These are phyloP conservation scores for Nebria ingens DNA, from an alignment of 1,140 invertebrate species.

Conservation along the genomic window DNA sequence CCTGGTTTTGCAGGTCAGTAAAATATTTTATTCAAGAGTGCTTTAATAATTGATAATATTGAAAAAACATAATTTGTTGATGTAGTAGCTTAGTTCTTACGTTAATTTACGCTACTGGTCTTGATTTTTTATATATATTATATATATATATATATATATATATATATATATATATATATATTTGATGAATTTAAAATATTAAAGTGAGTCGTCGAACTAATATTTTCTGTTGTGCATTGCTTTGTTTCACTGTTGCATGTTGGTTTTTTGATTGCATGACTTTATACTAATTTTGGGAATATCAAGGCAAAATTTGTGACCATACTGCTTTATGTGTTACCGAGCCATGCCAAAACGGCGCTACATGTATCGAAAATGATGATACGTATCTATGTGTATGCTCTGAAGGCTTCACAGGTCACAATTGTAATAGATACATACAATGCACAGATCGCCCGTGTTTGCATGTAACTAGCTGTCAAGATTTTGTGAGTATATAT, in stretches of 20 bases:
- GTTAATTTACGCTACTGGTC: too few species aligned
- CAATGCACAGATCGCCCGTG: slow-evolving; percentile 45
- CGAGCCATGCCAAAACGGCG: slow-evolving; percentile 48
- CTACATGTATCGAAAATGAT: slow-evolving; percentile 43
- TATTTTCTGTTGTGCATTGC: slow-evolving; percentile 9
- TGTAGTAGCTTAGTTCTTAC: too few species aligned
- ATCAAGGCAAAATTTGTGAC: slow-evolving; percentile 54
- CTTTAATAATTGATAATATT: too few species aligned
- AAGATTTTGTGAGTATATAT: slow-evolving; percentile 52
- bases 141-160: too few species aligned
- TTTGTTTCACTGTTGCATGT: slow-evolving; percentile 12
- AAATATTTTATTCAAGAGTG: too few species aligned
- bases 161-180: too few species aligned
- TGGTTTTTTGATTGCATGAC: not conserved
- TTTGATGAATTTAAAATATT: too few species aligned
- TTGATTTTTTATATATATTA: slow-evolving; percentile 24
- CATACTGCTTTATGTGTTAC: slow-evolving; percentile 35
- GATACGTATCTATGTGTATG: slow-evolving; percentile 44
- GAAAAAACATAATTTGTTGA: too few species aligned
- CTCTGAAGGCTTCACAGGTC: slow-evolving; percentile 46
- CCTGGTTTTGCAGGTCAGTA: slow-evolving; percentile 55
- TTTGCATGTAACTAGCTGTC: slow-evolving; percentile 42
- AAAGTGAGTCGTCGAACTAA: too few species aligned
- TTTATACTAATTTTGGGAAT: slow-evolving; percentile 38
- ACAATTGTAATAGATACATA: slow-evolving; percentile 33